These are phyloP conservation scores for Drosophila ochracea DNA, from an alignment of 2,888 invertebrate species.

Conservation along the genomic window DNA sequence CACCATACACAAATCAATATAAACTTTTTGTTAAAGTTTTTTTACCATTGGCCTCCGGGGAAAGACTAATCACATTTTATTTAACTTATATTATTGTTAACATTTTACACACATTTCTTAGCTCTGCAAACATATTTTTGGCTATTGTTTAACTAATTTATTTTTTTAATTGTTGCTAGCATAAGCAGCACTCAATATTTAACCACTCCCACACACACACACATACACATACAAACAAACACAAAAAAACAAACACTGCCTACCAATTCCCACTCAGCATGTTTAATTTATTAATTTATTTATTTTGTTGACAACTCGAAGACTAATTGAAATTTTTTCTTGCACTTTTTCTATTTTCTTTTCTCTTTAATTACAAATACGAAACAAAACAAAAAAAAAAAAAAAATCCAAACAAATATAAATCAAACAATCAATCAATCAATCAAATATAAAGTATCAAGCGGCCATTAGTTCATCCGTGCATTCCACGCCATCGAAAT, in stretches of 20 bases:
- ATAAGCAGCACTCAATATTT: constrained; percentile 56
- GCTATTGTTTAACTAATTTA: constrained; percentile 45
- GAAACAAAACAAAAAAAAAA: constrained; percentile 40
- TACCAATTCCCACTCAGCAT: constrained; percentile 49
- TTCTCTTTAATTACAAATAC: constrained; percentile 65
- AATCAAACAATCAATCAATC: constrained; percentile 29
- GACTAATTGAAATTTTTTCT: constrained; percentile 77
- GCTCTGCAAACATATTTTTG: constrained; percentile 55
- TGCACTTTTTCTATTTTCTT: constrained; percentile 80
- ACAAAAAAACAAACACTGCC: constrained; percentile 18
- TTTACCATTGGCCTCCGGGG: constrained; percentile 85
- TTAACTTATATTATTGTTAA: constrained; percentile 44
- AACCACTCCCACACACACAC: constrained; percentile 13
- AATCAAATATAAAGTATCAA: constrained; percentile 89
- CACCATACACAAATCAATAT: constrained; percentile 23
- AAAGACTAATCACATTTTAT: constrained; percentile 85
- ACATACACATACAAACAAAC: constrained; percentile 24
- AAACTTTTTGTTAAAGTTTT: constrained; percentile 45
- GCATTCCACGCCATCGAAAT: constrained; percentile 89
- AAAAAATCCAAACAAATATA: constrained; percentile 32
- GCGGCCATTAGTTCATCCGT: constrained; percentile 91
- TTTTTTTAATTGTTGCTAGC: constrained; percentile 50
- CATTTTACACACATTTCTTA: constrained; percentile 33
- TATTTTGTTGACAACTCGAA: constrained; percentile 68
- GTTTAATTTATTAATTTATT: constrained; percentile 65